A percentile compares a stretch with the other conserved stretches of the same genome.
phyloP scores from a whole-genome alignment of 2,113 vertebrate species.

The Aplodontia rufa region DNA sequence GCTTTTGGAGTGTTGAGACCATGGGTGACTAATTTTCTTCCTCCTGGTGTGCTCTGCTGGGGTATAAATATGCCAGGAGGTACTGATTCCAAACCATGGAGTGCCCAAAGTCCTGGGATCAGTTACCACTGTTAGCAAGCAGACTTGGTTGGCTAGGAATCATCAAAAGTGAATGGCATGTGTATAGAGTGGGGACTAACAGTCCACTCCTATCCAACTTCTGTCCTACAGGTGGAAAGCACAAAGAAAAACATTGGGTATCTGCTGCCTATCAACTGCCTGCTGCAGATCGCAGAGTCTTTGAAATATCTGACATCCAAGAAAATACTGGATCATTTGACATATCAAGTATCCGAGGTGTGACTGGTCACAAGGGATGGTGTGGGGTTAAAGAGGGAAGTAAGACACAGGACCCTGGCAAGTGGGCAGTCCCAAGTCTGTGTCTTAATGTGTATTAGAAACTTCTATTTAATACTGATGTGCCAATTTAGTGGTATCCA shows the following conservation, averaged over 20 bases:
- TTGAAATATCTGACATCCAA: accelerated
- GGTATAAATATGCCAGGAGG: background rate
- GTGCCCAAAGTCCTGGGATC: background rate
- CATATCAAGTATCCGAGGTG: background rate
- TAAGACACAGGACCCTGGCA: background rate
- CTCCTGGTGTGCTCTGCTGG: background rate
- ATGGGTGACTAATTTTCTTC: background rate
- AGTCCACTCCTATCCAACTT: background rate
- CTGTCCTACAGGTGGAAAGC: constrained; percentile 10
- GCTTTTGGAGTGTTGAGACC: background rate
- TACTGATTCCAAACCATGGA: background rate
- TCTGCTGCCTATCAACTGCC: accelerated
- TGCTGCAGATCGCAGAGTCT: accelerated
- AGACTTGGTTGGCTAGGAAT: background rate
- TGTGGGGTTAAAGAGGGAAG: background rate
- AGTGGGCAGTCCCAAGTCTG: background rate
- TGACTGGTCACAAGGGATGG: background rate
- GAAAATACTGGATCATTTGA: accelerated
- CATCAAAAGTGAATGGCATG: background rate
- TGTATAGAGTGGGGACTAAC: background rate
- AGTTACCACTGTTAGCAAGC: background rate
- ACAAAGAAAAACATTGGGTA: background rate
- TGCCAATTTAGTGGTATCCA: background rate
- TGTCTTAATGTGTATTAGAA: background rate
- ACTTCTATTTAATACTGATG: background rate